phyloP scores from a whole-genome alignment of 1,140 invertebrate species.

The Thereuonema tuberculata region DNA sequence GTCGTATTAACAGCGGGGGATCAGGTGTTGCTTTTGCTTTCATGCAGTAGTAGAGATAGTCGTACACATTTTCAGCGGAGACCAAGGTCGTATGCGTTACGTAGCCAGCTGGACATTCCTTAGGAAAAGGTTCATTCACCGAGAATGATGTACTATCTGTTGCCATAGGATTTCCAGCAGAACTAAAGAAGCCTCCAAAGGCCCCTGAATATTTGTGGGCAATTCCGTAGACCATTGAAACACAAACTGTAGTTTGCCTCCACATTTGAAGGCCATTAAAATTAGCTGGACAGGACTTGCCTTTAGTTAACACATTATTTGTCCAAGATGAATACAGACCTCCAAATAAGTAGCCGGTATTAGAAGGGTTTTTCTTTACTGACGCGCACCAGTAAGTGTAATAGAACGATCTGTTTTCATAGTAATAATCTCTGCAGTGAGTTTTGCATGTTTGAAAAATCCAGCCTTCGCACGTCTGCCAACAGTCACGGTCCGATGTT shows the following conservation, averaged over 20 bases:
- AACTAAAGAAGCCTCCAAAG: slow-evolving; percentile 8
- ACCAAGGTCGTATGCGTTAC: slow-evolving; percentile 22
- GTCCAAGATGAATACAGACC: neutral
- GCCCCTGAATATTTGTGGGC: neutral
- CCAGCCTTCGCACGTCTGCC: neutral
- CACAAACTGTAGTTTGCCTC: neutral
- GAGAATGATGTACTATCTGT: neutral
- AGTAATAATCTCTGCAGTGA: neutral
- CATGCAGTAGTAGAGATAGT: slow-evolving; percentile 23
- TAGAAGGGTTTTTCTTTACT: too few relatives aligned
- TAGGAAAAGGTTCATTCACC: neutral
- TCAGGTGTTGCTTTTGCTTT: slow-evolving; percentile 10
- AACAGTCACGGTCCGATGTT: neutral
- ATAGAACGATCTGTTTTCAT: neutral
- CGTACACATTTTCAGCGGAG: slow-evolving; percentile 20
- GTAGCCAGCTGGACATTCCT: slow-evolving; percentile 21
- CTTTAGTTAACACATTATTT: neutral
- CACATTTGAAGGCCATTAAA: neutral
- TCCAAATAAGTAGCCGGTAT: slow-evolving; percentile 2
- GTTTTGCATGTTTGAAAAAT: neutral
- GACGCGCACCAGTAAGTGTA: neutral
- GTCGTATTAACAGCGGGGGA: neutral
- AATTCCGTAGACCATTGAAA: neutral
- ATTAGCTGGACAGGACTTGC: neutral
- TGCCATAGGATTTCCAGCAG: neutral